Percentiles rank a stretch among this genome's conserved stretches.
Evolutionary conservation across 2,888 invertebrate genomes (phyloP).

Genomic region (Polyommatus icarus): DNA sequence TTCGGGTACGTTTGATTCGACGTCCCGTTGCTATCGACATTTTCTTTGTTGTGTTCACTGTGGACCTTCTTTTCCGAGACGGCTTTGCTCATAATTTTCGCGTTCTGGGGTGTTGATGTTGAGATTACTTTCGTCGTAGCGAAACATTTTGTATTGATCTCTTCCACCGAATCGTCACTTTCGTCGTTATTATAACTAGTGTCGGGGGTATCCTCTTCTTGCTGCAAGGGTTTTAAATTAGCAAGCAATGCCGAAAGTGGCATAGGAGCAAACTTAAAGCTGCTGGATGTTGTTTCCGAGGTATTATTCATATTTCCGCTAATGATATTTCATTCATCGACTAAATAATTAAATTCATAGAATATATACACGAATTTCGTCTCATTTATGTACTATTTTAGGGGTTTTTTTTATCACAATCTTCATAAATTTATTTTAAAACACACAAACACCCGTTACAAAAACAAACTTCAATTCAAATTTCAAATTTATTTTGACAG

Average conservation of each 20-base stretch:
- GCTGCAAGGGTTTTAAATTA: slow-evolving; percentile 61
- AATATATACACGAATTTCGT: not conserved
- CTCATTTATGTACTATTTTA: not conserved
- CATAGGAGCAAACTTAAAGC: slow-evolving; percentile 71
- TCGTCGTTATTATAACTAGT: slow-evolving; percentile 63
- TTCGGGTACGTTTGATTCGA: slow-evolving; percentile 53
- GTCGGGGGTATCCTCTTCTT: slow-evolving; percentile 55
- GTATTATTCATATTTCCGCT: slow-evolving; percentile 58
- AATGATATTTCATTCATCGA: not conserved
- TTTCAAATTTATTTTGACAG: not conserved
- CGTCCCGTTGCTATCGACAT: slow-evolving; percentile 48
- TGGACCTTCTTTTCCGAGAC: slow-evolving; percentile 58
- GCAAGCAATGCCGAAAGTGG: slow-evolving; percentile 72
- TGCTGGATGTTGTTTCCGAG: slow-evolving; percentile 65
- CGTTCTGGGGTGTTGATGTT: slow-evolving; percentile 53
- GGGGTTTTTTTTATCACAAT: not conserved
- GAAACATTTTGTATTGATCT: slow-evolving; percentile 48
- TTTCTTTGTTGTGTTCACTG: slow-evolving; percentile 59
- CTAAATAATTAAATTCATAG: not conserved
- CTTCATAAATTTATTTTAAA: not conserved
- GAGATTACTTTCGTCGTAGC: slow-evolving; percentile 51
- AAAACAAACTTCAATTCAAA: not conserved
- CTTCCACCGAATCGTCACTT: slow-evolving; percentile 60
- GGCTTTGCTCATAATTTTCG: slow-evolving; percentile 52
- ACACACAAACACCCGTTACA: not conserved